These are phyloP conservation scores for Cantharis rufa DNA, from an alignment of 2,888 invertebrate species.

Conservation along the genomic window DNA sequence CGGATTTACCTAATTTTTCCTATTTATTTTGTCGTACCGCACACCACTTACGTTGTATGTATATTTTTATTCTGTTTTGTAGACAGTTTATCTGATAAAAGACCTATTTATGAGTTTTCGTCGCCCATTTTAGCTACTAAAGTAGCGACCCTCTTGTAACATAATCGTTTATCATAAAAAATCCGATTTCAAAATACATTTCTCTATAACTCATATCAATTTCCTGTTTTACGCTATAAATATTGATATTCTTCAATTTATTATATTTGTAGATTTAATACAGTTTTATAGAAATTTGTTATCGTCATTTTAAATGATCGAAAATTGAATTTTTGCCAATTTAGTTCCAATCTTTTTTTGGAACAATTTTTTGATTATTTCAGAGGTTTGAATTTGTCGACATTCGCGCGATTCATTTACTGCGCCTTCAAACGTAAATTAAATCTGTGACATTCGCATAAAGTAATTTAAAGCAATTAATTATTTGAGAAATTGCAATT, in stretches of 20 bases:
- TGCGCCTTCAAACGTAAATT: background rate
- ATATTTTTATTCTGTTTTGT: conserved; percentile 27
- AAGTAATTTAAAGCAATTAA: background rate
- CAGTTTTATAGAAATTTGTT: background rate
- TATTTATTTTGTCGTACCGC: conserved; percentile 11
- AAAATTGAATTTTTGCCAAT: background rate
- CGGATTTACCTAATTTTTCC: conserved; percentile 14
- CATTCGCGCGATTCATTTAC: background rate
- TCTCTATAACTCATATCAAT: conserved; percentile 38
- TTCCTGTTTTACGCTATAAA: conserved; percentile 28
- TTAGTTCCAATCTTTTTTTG: background rate
- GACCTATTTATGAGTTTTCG: conserved; percentile 33
- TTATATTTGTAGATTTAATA: conserved; percentile 16
- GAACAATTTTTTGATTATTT: background rate
- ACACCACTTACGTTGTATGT: conserved; percentile 18
- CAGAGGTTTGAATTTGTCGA: background rate
- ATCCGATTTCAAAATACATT: conserved; percentile 40
- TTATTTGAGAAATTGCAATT: background rate
- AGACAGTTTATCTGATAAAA: conserved; percentile 30
- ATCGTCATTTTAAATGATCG: background rate
- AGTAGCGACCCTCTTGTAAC: conserved; percentile 34
- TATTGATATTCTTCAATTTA: conserved; percentile 22
- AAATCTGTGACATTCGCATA: background rate
- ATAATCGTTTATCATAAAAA: conserved; percentile 42
- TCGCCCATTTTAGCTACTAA: conserved; percentile 36